A percentile compares a stretch with the other conserved stretches of the same genome.
Evolutionary conservation across 1,140 invertebrate species (phyloP).

Genomic region (Odontomachus brunneus): DNA sequence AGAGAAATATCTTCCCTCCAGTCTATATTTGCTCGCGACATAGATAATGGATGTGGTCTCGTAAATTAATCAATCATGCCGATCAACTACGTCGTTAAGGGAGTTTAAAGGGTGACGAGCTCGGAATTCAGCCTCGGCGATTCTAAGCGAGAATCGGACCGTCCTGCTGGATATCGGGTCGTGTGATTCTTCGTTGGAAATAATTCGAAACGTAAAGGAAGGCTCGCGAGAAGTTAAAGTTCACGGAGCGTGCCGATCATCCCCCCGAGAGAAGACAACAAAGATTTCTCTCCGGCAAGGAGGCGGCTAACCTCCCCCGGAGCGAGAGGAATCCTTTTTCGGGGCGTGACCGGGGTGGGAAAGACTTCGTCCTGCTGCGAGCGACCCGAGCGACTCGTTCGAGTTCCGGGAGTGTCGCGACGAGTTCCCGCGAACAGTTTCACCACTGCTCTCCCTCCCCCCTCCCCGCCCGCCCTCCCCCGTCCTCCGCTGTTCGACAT

Average conservation of each 20-base stretch:
- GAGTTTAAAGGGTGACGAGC: not conserved
- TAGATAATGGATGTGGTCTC: not conserved
- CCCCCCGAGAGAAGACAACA: conserved; percentile 2
- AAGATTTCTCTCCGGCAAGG: conserved; percentile 20
- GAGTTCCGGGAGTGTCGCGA: conserved; percentile 14
- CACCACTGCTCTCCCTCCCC: not conserved
- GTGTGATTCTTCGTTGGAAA: not conserved
- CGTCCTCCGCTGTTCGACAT: conserved; percentile 28
- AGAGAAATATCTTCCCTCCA: conserved; percentile 53
- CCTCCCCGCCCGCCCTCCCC: no score
- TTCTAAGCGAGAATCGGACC: not conserved
- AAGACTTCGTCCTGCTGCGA: conserved; percentile 25
- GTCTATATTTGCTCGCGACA: not conserved
- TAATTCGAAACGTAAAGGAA: conserved; percentile 27
- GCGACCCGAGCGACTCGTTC: not conserved
- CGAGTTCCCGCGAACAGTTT: conserved; percentile 22
- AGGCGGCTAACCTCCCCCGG: not conserved
- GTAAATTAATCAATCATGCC: conserved; percentile 19
- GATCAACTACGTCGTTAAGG: not conserved
- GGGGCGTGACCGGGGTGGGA: conserved; percentile 1
- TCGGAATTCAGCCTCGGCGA: not conserved
- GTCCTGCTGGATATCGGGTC: no score
- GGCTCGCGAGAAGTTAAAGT: not conserved
- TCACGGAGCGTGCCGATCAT: not conserved
- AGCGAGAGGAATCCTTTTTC: conserved; percentile 35